phyloP scores from a whole-genome alignment of 2,888 invertebrate genomes.

The Rugalucina vietnamica region DNA sequence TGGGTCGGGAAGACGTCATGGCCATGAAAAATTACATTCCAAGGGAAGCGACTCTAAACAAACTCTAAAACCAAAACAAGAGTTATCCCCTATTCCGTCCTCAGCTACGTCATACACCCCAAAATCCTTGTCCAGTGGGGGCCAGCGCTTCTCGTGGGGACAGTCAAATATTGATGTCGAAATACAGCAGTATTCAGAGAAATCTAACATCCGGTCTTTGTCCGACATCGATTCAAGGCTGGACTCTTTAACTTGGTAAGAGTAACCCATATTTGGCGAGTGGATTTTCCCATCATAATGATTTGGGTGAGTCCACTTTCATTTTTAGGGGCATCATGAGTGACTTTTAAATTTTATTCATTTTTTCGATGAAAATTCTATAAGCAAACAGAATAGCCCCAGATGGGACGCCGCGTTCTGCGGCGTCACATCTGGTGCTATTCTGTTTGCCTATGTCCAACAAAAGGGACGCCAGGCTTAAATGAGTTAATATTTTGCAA shows the following conservation, averaged over 20 bases:
- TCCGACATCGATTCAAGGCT: constrained; percentile 79
- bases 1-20: neutral
- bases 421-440: too few relatives aligned
- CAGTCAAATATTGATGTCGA: constrained; percentile 73
- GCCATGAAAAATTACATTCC: constrained; percentile 1
- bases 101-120: constrained; percentile 79
- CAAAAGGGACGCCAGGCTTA: too few relatives aligned
- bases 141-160: constrained; percentile 69
- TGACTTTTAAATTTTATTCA: too few relatives aligned
- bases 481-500: too few relatives aligned
- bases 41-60: constrained; percentile 40
- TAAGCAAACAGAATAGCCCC: too few relatives aligned
- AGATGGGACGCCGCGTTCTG: too few relatives aligned
- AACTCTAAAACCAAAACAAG: constrained; percentile 30
- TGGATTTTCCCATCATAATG: too few relatives aligned
- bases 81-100: constrained; percentile 74
- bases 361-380: too few relatives aligned
- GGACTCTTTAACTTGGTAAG: constrained; percentile 78
- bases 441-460: too few relatives aligned
- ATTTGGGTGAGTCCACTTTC: too few relatives aligned
- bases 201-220: constrained; percentile 63
- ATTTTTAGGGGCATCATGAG: too few relatives aligned
- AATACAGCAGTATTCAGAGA: constrained; percentile 65
- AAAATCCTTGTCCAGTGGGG: constrained; percentile 77
- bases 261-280: too few relatives aligned